Evolutionary conservation across 1,140 invertebrate genomes (phyloP), one percentile per base, ranked within the genome.

Genomic region (Sitodiplosis mosellana): DNA sequence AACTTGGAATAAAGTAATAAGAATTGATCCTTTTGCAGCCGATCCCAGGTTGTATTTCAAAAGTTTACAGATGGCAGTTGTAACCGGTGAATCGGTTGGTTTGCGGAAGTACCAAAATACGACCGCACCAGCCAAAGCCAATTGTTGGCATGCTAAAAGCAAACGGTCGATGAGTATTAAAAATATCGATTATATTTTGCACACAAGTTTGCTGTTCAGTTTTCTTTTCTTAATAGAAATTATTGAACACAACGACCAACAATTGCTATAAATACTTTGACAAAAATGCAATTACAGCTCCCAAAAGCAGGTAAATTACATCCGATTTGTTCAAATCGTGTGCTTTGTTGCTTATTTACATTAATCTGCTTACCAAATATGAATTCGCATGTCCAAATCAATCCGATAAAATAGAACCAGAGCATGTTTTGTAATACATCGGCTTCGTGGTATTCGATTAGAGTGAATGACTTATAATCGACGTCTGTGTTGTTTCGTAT

Each of bases 1-100:
- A 36, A 95, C 68, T 68, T 92, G 92, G 54, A 94, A 87, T 19
- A 92, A 59, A 0, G 87, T 90, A 49, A 95, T 93, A 18, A 94
- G 66, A 46, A 94, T 76, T 1, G 89, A 88, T 11, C 90, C 91
- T 59, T 90, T 80, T 1, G 89, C 90, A 1, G 91, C 82, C 2
- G 88, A 90, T 12, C 90, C 90, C 51, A 93, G 65, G 66, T 94
- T 88, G 59, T 91, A 92, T 52, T 83, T 80, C 1, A 90, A 55
- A 14, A 92, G 66, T 55, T 84, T 83, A 38, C 73, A 76, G 52
- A 82, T 77, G 1, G 83, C 76, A 56, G 81, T 79, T 48, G 75
- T 59, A 3, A 84, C 78, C n/a, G 78, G 78, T 0, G 72, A 77
- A 5, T 66, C 54, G 8, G 62, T 64, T 6, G 62, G 62, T 40